Evolutionary conservation across 2,797 vertebrate genomes (phyloP).

Genomic region (Triplophysa yarkandensis): DNA sequence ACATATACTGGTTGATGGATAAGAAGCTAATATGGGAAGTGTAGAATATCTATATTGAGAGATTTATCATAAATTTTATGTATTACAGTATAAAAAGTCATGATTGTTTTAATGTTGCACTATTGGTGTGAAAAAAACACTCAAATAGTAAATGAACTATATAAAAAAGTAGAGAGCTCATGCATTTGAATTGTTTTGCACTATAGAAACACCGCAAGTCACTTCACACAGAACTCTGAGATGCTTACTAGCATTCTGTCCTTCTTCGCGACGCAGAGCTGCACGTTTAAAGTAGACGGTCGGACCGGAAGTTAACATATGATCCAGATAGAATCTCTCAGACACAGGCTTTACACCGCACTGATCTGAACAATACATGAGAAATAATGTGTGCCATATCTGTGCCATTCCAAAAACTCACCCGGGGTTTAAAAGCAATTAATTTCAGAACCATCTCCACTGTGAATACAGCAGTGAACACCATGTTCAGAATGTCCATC

Average conservation of each 20-base stretch:
- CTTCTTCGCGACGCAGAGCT: constrained; percentile 78
- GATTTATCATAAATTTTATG: too few species aligned
- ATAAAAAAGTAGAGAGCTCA: not conserved
- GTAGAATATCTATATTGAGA: too few species aligned
- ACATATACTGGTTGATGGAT: too few species aligned
- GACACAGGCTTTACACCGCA: not conserved
- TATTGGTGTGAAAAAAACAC: not conserved
- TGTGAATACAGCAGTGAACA: constrained; percentile 97
- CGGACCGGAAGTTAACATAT: constrained; percentile 4
- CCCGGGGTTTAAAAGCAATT: constrained; percentile 98
- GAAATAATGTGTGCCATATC: not conserved
- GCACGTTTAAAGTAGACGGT: constrained; percentile 44
- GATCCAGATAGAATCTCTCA: too few species aligned
- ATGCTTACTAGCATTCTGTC: constrained; percentile 79
- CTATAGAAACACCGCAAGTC: constrained; percentile 2
- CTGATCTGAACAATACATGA: not conserved
- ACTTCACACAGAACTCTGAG: constrained; percentile 42
- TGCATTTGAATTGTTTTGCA: not conserved
- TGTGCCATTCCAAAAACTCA: constrained; percentile 69
- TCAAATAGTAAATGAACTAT: not conserved
- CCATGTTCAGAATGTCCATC: constrained; percentile 99
- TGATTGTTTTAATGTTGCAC: too few species aligned
- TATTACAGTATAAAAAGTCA: too few species aligned
- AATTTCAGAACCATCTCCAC: constrained; percentile 99
- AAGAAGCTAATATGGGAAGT: too few species aligned